Evolutionary conservation across 1,140 invertebrate species (phyloP).

Genomic region (Bombyx mori): ASM3026992v2 NC_085113.1:913501-914000

Average conservation of each 20-base stretch:
- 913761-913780: slow-evolving; percentile 35
- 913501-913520: slow-evolving; percentile 12
- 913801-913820: slow-evolving; percentile 14
- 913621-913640: slow-evolving; percentile 31
- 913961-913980: too few relatives aligned
- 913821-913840: too few relatives aligned
- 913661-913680: slow-evolving; percentile 25
- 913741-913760: slow-evolving; percentile 46
- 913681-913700: neutral
- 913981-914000: too few relatives aligned
- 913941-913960: too few relatives aligned
- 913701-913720: slow-evolving; percentile 5
- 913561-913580: slow-evolving; percentile 32
- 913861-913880: too few relatives aligned
- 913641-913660: slow-evolving; percentile 62
- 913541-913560: slow-evolving; percentile 51
- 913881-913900: too few relatives aligned
- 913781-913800: slow-evolving; percentile 46
- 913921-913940: too few relatives aligned
- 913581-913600: slow-evolving; percentile 43
- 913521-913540: slow-evolving; percentile 9
- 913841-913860: too few relatives aligned
- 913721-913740: slow-evolving; percentile 25
- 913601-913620: slow-evolving; percentile 37
- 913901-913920: too few relatives aligned